Base-by-base conservation (phyloP, 2,797 vertebrate genomes). In the Huso huso region DNA sequence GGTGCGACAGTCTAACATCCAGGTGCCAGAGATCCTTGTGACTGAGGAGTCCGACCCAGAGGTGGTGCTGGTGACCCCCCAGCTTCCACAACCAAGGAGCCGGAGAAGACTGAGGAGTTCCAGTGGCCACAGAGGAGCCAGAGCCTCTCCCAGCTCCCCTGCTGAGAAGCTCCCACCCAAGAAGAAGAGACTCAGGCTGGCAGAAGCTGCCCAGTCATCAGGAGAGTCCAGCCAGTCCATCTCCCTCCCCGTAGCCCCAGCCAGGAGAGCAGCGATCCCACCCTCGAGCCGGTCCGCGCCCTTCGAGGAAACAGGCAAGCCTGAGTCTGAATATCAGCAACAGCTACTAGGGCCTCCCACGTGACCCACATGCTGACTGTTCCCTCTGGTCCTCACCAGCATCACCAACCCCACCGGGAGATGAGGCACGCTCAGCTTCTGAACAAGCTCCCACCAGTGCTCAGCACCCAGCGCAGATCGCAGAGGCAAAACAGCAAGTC, bases 71-170 rank as follows among this genome's bases (percentile, higher is more conserved):
- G 90, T 93, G 65, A 93, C 91, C 2, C 88, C 81, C 4, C 80
- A 73, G 76, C 73, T 63, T 79, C 82, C 68, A 87, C 91, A 71
- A 84, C 71, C 0, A 90, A 95, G 86, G 94, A 96, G 72, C 78
- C 84, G 0, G 96, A 97, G 72, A 94, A 89, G 81, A 85, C 90
- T 0, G 97, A 99, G 76, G 95, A 96, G 74, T 99, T 99, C 77
- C 97, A 99, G 75, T 99, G 97, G 96, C 97, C 97, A 0, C 96
- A 97, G 80, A 93, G 97, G 74, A 99, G 97, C 82, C 93, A 98
- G 84, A 92, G 89, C 7, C 86, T 99, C 49, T 90, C 97, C 65
- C 95, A 98, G 79, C 95, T 99, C n/a, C 65, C 97, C 97, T 7
- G 91, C 97, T 0, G 97, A 99, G 85, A 99, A 99, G 76, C 88